Conservation (phyloP, 2,797 vertebrate species). For the Eulemur albifrons region DNA sequence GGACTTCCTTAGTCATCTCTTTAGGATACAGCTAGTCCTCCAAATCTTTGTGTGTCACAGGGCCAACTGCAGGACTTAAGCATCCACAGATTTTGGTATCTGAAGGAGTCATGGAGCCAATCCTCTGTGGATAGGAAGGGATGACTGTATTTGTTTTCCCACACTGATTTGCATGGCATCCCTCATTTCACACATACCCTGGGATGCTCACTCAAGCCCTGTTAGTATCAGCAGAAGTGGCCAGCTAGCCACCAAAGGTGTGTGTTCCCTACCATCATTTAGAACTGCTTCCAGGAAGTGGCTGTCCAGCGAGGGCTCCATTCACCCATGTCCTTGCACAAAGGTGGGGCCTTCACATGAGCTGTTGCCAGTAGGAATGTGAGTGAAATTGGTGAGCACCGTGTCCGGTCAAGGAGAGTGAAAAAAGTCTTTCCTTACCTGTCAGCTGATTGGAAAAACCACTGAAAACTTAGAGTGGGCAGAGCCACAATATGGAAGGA, state of each 20-base stretch:
- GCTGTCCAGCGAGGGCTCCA: not conserved
- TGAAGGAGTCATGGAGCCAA: not conserved
- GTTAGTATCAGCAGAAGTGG: not conserved
- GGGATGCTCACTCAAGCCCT: not conserved
- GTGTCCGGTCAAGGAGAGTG: not conserved
- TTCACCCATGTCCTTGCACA: not conserved
- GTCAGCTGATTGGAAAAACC: not conserved
- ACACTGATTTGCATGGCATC: not conserved
- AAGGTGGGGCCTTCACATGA: not conserved
- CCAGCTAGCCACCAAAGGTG: too few relatives aligned
- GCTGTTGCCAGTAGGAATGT: not conserved
- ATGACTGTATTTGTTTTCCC: not conserved
- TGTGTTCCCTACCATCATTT: too few relatives aligned
- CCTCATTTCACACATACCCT: not conserved
- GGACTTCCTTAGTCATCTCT: not conserved
- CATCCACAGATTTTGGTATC: not conserved
- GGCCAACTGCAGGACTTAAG: not conserved
- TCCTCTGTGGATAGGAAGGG: not conserved
- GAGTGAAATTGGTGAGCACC: not conserved
- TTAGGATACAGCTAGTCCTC: not conserved
- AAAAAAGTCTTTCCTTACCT: not conserved
- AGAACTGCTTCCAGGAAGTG: not conserved
- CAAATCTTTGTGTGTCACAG: not conserved
- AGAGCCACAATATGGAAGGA: not conserved
- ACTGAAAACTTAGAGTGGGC: not conserved